Percentiles rank a stretch among this genome's conserved stretches.
Conservation (phyloP, 2,888 invertebrate species). For the Ophonus ardosiacus region DNA sequence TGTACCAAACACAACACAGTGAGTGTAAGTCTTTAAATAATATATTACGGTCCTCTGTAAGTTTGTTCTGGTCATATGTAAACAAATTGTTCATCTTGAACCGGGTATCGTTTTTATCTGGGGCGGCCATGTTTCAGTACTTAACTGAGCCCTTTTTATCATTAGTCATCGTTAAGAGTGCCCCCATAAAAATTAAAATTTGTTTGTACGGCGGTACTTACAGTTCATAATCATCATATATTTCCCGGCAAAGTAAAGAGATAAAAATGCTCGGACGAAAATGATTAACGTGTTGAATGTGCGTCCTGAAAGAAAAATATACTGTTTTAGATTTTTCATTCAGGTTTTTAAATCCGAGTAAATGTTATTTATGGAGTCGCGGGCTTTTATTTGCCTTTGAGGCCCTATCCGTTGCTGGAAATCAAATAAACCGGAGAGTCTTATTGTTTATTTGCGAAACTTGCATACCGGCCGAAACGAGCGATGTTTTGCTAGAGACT, state of each 20-base stretch:
- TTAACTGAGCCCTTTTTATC: slow-evolving; percentile 16
- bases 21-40: too few relatives aligned
- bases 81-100: not conserved
- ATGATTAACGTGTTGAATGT: slow-evolving; percentile 62
- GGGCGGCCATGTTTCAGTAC: not conserved
- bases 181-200: slow-evolving; percentile 62
- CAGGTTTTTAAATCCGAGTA: slow-evolving; percentile 60
- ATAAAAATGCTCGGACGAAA: slow-evolving; percentile 60
- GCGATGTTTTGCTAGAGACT: slow-evolving; percentile 10
- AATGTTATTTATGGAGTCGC: slow-evolving; percentile 59
- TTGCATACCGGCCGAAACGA: not conserved
- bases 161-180: slow-evolving; percentile 62
- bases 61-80: not conserved
- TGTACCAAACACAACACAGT: too few relatives aligned
- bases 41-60: not conserved
- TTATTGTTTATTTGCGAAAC: slow-evolving; percentile 39
- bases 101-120: not conserved
- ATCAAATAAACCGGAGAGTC: slow-evolving; percentile 57
- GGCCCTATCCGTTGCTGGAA: slow-evolving; percentile 35
- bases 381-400: slow-evolving; percentile 35
- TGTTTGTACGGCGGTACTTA: slow-evolving; percentile 61
- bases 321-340: slow-evolving; percentile 63
- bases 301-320: slow-evolving; percentile 60
- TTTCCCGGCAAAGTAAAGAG: slow-evolving; percentile 61
- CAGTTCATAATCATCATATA: slow-evolving; percentile 62